These are phyloP conservation scores for Dasysyrphus tricinctus DNA, from an alignment of 2,888 invertebrate species.

Conservation along the genomic window DNA sequence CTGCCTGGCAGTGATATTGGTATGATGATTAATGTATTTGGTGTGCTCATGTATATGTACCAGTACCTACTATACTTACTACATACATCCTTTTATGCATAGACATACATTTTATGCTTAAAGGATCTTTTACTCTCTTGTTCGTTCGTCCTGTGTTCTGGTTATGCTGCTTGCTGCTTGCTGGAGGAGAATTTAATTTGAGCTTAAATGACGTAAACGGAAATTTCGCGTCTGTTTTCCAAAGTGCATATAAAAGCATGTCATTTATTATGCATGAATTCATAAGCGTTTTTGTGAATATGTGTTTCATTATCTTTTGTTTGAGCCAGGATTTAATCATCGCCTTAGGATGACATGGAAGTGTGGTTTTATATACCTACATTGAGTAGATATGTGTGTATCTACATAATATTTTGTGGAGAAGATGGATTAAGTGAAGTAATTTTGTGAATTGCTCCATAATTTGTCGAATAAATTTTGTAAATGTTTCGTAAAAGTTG, in stretches of 20 bases:
- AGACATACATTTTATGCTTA: conserved; percentile 16
- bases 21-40: conserved; percentile 71
- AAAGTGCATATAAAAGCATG: conserved; percentile 57
- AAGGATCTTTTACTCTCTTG: conserved; percentile 32
- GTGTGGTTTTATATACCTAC: neutral
- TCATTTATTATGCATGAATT: conserved; percentile 47
- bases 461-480: neutral
- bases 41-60: neutral
- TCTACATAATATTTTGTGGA: neutral
- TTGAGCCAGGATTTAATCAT: conserved; percentile 43
- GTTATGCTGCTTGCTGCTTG: too few species aligned
- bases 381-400: neutral
- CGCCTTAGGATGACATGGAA: conserved; percentile 37
- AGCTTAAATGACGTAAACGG: conserved; percentile 51
- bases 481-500: neutral
- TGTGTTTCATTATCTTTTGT: conserved; percentile 51
- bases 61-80: neutral
- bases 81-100: neutral
- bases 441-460: conserved; percentile 22
- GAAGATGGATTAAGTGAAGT: conserved; percentile 25
- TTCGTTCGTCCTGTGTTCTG: conserved; percentile 7
- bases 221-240: conserved; percentile 47
- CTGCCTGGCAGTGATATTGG: conserved; percentile 37
- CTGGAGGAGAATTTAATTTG: conserved; percentile 41
- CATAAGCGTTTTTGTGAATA: conserved; percentile 28